These are phyloP conservation scores for Bugula neritina DNA, from an alignment of 2,888 invertebrate genomes.

Conservation along the genomic window DNA sequence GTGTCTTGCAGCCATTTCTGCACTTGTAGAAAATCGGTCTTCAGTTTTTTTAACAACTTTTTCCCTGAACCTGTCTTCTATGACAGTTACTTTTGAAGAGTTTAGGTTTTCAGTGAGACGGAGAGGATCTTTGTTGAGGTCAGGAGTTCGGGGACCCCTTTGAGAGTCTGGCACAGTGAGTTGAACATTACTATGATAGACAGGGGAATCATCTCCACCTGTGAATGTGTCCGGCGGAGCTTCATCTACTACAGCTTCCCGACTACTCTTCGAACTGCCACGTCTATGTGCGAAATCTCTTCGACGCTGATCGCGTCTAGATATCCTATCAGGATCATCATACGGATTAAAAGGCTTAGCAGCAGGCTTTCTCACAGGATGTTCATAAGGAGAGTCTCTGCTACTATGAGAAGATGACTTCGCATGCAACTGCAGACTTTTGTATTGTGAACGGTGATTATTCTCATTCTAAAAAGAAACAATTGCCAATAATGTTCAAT, in stretches of 20 bases:
- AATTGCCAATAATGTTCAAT: too few relatives aligned
- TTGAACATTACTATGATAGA: background rate
- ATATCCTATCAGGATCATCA: slow-evolving; percentile 5
- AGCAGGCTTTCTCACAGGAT: background rate
- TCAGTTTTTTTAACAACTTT: background rate
- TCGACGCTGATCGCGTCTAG: background rate
- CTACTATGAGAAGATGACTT: background rate
- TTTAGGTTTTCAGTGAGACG: background rate
- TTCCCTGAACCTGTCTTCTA: background rate
- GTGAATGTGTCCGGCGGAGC: slow-evolving; percentile 6
- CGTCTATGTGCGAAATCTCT: background rate
- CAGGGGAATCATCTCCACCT: slow-evolving; percentile 1
- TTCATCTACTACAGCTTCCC: background rate
- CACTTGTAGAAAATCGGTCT: slow-evolving; percentile 5
- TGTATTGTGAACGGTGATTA: too few relatives aligned
- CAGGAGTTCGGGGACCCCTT: slow-evolving; percentile 17
- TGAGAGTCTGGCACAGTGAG: background rate
- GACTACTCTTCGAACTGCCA: background rate
- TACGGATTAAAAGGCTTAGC: slow-evolving; percentile 1
- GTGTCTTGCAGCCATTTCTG: background rate
- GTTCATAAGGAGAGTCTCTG: background rate
- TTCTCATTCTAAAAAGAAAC: too few relatives aligned
- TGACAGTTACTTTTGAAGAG: background rate
- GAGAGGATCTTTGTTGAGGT: slow-evolving; percentile 2
- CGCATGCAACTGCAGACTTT: background rate